Conservation (phyloP, 2,113 vertebrate species). For the Aegotheles bennettii region DNA sequence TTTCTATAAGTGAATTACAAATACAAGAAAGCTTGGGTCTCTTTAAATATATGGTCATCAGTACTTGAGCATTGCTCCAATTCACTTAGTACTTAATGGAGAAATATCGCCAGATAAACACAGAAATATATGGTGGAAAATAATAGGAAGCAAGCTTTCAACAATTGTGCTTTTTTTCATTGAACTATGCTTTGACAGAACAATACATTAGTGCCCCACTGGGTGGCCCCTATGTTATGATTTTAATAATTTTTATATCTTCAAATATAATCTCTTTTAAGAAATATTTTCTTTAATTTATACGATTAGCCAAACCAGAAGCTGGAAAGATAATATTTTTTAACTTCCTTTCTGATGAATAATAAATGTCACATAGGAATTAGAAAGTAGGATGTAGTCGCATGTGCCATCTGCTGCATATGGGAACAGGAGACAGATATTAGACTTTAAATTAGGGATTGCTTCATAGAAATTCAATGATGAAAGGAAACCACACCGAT, state of each 20-base stretch:
- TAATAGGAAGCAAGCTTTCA: background rate
- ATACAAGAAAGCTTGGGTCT: background rate
- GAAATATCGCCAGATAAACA: background rate
- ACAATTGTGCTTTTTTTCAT: background rate
- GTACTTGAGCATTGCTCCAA: background rate
- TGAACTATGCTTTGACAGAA: background rate
- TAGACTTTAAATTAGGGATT: slow-evolving; percentile 70
- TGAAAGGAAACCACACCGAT: slow-evolving; percentile 46
- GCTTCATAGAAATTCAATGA: slow-evolving; percentile 61
- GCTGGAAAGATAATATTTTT: slow-evolving; percentile 70
- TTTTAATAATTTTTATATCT: slow-evolving; percentile 18
- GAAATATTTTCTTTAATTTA: slow-evolving; percentile 55
- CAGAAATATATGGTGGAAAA: background rate
- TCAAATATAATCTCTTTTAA: slow-evolving; percentile 42
- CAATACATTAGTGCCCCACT: background rate
- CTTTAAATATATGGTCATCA: background rate
- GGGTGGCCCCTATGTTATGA: slow-evolving; percentile 11
- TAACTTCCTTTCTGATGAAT: slow-evolving; percentile 78
- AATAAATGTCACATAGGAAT: slow-evolving; percentile 79
- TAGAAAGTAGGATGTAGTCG: slow-evolving; percentile 69
- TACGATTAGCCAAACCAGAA: slow-evolving; percentile 59
- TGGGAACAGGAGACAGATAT: slow-evolving; percentile 64
- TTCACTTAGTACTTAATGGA: background rate
- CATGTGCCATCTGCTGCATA: slow-evolving; percentile 68
- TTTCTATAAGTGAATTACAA: background rate